Evolutionary conservation across 2,888 invertebrate species (phyloP).

Genomic region (Leucania comma): DNA sequence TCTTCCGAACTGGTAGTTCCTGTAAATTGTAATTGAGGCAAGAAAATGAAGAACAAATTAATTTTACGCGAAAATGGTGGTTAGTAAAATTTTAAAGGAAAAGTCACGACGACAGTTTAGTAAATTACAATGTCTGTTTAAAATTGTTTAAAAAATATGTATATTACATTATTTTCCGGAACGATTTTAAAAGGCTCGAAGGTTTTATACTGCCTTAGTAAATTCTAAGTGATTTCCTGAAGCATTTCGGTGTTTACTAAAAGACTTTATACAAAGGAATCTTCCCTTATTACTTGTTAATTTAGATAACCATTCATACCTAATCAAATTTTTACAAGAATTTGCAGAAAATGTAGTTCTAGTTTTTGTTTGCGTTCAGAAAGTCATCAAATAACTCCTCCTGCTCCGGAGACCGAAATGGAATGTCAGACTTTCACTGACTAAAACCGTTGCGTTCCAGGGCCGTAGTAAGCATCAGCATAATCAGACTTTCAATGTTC

Average conservation of each 20-base stretch:
- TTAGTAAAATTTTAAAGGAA: not conserved
- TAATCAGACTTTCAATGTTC: no score
- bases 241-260: no score
- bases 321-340: no score
- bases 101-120: not conserved
- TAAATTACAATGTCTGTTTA: not conserved
- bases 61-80: constrained; percentile 3
- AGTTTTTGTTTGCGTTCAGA: not conserved
- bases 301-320: no score
- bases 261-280: no score
- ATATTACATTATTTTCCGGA: not conserved
- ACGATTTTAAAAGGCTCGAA: not conserved
- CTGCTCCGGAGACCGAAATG: no score
- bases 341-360: no score
- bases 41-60: constrained; percentile 34
- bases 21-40: constrained; percentile 40
- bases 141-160: not conserved
- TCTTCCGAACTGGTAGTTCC: constrained; percentile 25
- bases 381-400: not conserved
- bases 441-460: not conserved
- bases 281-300: no score
- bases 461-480: no score
- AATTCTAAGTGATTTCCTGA: no score
- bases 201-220: not conserved
- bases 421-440: not conserved